phyloP scores from a whole-genome alignment of 2,797 vertebrate species.

The Lagodon rhomboides region DNA sequence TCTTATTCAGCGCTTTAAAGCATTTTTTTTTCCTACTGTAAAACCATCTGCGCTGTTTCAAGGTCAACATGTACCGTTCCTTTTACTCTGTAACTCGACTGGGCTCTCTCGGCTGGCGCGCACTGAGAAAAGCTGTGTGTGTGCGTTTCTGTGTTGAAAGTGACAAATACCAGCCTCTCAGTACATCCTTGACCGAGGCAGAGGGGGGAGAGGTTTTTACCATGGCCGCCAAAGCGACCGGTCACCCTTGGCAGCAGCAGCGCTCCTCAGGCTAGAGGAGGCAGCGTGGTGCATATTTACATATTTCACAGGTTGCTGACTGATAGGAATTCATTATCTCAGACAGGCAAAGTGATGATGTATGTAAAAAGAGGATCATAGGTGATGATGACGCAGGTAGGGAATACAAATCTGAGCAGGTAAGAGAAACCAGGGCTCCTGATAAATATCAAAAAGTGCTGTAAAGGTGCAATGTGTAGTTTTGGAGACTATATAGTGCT shows the following conservation, averaged over 20 bases:
- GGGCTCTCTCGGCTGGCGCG: conserved; percentile 22
- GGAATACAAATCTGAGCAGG: conserved; percentile 52
- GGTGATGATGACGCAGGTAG: conserved; percentile 48
- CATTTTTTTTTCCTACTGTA: conserved; percentile 38
- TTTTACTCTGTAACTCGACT: conserved; percentile 3
- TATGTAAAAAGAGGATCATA: conserved; percentile 57
- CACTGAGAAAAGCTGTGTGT: conserved; percentile 27
- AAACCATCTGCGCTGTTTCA: conserved; percentile 38
- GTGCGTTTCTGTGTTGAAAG: conserved; percentile 9
- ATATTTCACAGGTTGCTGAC: conserved; percentile 61
- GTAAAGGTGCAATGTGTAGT: conserved; percentile 4
- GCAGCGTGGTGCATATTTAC: conserved; percentile 45
- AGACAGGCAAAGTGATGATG: conserved; percentile 32
- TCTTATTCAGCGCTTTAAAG: conserved; percentile 55
- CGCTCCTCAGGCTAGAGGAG: conserved; percentile 8
- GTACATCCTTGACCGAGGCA: conserved; percentile 8
- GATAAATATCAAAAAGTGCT: conserved; percentile 53
- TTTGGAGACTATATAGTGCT: too few species aligned
- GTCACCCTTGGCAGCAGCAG: conserved; percentile 50
- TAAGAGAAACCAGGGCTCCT: conserved; percentile 51
- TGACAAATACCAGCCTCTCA: conserved; percentile 16
- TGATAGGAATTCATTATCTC: conserved; percentile 57
- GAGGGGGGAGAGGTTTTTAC: conserved; percentile 22
- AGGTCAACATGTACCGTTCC: conserved; percentile 25
- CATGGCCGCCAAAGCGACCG: conserved; percentile 32